phyloP scores from a whole-genome alignment of 2,888 invertebrate species.

The Drosophila cognata region DNA sequence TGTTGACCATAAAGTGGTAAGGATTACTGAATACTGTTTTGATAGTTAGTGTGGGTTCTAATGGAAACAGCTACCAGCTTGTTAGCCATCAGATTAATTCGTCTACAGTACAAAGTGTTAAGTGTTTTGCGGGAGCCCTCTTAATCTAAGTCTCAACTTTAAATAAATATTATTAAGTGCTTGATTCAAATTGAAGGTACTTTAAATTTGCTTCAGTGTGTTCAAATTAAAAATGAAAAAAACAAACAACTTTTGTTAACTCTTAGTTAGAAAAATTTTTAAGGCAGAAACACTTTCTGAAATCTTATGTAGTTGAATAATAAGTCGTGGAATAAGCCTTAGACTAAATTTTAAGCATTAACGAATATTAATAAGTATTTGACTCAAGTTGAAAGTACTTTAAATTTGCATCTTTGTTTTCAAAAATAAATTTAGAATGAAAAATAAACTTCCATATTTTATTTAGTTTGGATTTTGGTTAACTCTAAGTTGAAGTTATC shows the following conservation, averaged over 20 bases:
- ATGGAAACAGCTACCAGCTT: slow-evolving; percentile 15
- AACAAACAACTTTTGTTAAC: neutral
- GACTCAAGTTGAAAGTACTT: neutral
- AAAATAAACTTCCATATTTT: neutral
- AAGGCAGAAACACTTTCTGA: neutral
- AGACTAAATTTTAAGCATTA: too few relatives aligned
- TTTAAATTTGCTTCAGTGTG: neutral
- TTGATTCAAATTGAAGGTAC: neutral
- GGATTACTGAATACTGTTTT: slow-evolving; percentile 17
- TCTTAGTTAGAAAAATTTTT: neutral
- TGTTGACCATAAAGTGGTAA: slow-evolving; percentile 20
- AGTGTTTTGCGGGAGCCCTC: neutral
- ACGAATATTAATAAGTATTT: too few relatives aligned
- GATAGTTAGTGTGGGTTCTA: slow-evolving; percentile 9
- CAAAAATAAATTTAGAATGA: neutral
- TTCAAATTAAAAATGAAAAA: neutral
- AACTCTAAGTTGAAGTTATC: neutral
- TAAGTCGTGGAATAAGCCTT: too few relatives aligned
- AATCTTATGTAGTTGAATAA: neutral
- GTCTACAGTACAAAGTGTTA: slow-evolving; percentile 9
- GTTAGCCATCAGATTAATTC: slow-evolving; percentile 8
- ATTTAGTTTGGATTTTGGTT: neutral
- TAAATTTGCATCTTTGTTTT: neutral
- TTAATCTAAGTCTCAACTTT: too few relatives aligned
- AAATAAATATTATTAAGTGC: neutral